Percentiles rank a stretch among this genome's conserved stretches.
Conservation (phyloP, 2,113 vertebrate species). For the Oncorhynchus masou region DNA sequence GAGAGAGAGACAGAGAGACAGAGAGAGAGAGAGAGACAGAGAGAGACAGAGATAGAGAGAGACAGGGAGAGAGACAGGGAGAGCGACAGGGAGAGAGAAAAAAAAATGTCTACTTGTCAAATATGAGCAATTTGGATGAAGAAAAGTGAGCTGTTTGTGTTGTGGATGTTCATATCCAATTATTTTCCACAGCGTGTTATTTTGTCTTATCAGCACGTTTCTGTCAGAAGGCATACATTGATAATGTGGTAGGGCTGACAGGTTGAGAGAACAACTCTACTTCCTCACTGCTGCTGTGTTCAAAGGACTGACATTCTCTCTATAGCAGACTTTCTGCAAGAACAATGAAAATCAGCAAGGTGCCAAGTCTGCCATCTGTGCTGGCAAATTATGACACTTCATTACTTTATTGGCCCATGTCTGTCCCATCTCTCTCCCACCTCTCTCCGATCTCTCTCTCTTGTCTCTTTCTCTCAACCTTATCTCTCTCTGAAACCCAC, state of each 20-base stretch:
- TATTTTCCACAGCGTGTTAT: conserved; percentile 15
- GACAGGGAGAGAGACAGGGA: not conserved
- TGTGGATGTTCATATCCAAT: conserved; percentile 25
- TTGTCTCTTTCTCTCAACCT: not conserved
- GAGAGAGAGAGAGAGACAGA: too few relatives aligned
- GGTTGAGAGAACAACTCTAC: conserved; percentile 11
- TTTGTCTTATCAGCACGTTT: not conserved
- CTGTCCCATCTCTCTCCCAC: not conserved
- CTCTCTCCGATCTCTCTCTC: not conserved
- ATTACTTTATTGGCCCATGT: conserved; percentile 20
- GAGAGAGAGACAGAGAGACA: too few relatives aligned
- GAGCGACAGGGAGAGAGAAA: not conserved
- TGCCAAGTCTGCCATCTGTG: conserved; percentile 34
- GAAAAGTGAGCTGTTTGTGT: conserved; percentile 11
- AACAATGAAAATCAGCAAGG: conserved; percentile 39
- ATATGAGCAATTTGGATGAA: conserved; percentile 1
- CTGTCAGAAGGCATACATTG: conserved; percentile 4
- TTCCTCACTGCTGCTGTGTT: conserved; percentile 19
- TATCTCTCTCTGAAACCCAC: not conserved
- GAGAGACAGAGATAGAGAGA: not conserved
- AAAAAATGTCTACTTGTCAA: not conserved
- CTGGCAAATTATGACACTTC: conserved; percentile 44
- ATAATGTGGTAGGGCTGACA: conserved; percentile 23
- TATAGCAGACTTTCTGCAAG: conserved; percentile 15
- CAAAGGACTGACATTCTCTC: conserved; percentile 30